phyloP scores from a whole-genome alignment of 2,797 vertebrate species.

The Micropoecilia bifurca region DNA sequence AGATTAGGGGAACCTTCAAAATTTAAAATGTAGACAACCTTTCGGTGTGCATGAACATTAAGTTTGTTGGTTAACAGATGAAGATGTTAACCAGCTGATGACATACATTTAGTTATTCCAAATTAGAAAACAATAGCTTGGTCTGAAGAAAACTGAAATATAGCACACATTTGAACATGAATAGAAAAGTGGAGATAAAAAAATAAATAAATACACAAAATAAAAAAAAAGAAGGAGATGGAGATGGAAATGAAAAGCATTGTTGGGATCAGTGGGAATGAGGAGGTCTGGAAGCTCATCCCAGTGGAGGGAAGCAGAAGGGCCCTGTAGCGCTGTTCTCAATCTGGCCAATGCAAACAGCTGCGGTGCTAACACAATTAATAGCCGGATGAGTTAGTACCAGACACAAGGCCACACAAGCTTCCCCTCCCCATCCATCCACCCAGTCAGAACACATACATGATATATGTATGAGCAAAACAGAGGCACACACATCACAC shows the following conservation, averaged over 20 bases:
- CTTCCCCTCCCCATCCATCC: slow-evolving; percentile 23
- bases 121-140: neutral
- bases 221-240: neutral
- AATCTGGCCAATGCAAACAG: slow-evolving; percentile 94
- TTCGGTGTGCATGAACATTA: slow-evolving; percentile 31
- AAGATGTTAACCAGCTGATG: slow-evolving; percentile 29
- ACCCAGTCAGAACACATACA: slow-evolving; percentile 16
- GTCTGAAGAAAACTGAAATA: slow-evolving; percentile 18
- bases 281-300: slow-evolving; percentile 87
- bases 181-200: slow-evolving; percentile 8
- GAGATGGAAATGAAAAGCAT: slow-evolving; percentile 51
- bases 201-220: slow-evolving; percentile 2
- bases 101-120: slow-evolving; percentile 14
- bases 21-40: slow-evolving; percentile 12
- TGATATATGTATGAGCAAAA: slow-evolving; percentile 36
- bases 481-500: slow-evolving; percentile 35
- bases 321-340: slow-evolving; percentile 90
- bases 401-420: slow-evolving; percentile 87
- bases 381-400: slow-evolving; percentile 96
- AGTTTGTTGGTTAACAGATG: slow-evolving; percentile 18
- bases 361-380: slow-evolving; percentile 97
- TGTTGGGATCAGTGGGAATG: slow-evolving; percentile 85
- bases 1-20: slow-evolving; percentile 14
- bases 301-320: slow-evolving; percentile 92
- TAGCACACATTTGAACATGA: slow-evolving; percentile 16